Evolutionary conservation across 2,888 invertebrate species (phyloP), one percentile per base, ranked within the genome.

Genomic region (Hydriomena furcata): DNA sequence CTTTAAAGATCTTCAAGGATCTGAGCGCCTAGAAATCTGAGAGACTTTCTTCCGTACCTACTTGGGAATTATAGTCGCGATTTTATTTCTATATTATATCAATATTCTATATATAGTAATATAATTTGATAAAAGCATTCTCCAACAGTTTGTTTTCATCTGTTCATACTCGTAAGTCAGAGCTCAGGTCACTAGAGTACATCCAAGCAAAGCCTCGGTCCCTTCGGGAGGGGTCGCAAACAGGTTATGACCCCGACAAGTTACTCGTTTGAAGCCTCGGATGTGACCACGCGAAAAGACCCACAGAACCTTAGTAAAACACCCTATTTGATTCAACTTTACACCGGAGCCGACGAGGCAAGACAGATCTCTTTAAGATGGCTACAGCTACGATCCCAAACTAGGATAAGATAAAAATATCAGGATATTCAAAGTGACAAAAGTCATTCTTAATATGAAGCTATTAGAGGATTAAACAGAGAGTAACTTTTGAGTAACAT

Each of bases 241-340:
- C 89, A 89, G 89, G 89, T 88, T 89, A 87, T 89, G 89, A 89
- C 89, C 89, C 84, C 87, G 85, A 86, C 88, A 84, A 89, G 85
- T 87, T 84, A 85, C 87, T 88, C 79, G 87, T 81, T 83, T 80
- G 80, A 81, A 84, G 83, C 82, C 78, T 82, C 76, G 71, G 66
- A 76, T 71, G 65, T 69, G 73, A 71, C 89, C 83, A 85, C 58
- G 54, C 52, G 61, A 34, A 47, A 71, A 82, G 86, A 82, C 58
- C 84, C 65, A 68, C 62, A 60, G 61, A 61, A 55, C 60, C 61
- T 65, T 68, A 64, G 67, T 54, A 64, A 63, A 58, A 55, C 54
- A 57, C 74, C 70, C 73, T 67, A 60, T 32, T 31, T 40, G 42
- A 56, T 36, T 58, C 65, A 52, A 37, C 47, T 49, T 46, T 41